Evolutionary conservation across 2,113 vertebrate genomes (phyloP), one percentile per base, ranked within the genome.

Genomic region (Campylomormyrus tamandua): DNA sequence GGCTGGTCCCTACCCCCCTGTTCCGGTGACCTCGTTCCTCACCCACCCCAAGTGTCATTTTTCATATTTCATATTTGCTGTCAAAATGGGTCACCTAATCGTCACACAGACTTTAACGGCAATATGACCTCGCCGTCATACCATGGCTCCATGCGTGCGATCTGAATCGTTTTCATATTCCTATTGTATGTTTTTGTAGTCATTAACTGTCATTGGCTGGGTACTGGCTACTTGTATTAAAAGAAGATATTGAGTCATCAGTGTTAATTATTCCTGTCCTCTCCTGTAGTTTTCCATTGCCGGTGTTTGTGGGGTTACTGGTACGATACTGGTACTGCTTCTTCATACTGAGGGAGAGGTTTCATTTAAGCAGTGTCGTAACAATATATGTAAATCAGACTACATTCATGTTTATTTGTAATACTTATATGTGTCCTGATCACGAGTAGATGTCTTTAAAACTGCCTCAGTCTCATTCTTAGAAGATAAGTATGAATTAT

Each of bases 221-320:
- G 87, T 89, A 89, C 49, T 2, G 42, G n/a, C 52, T 88, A 80
- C 91, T 88, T 91, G 53, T 83, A 77, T 87, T 87, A 88, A 46
- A 88, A 56, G 53, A 58, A 46, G 56, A 66, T 74, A 89, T 39
- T 42, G 27, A 31, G 21, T 39, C 85, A 70, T 88, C 53, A 83
- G 21, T 46, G 56, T 45, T 90, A 88, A 87, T 53, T 31, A 11
- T 52, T 48, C 10, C 39, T 66, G 74, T 83, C 87, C 13, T 3
- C n/a, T 52, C 24, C 50, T 42, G 35, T 86, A 62, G 15, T 21
- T 58, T 21, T 83, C 84, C 50, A 77, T 27, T 86, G 45, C 27
- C 27, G 86, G 21, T 42, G 35, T 90, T 70, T 50, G 52, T 88
- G 87, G 10, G 5, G 21, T 88, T 62, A 45, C 39, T 85, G 48